Conservation (phyloP, 2,797 vertebrate genomes). For the Sebastolobus altivelis region DNA sequence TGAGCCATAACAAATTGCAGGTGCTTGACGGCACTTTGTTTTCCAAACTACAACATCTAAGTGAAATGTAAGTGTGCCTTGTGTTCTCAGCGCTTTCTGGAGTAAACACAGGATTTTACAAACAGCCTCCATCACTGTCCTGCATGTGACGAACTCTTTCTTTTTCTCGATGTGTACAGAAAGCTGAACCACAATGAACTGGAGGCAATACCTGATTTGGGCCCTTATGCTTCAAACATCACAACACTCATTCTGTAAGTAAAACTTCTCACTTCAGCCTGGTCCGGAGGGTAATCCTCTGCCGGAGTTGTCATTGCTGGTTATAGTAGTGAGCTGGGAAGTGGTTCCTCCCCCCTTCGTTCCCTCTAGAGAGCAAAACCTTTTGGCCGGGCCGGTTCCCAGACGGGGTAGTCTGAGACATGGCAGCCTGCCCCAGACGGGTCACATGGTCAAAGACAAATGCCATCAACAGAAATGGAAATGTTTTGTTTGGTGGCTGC, state of each 20-base stretch:
- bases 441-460: slow-evolving; percentile 71
- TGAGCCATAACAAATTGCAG: slow-evolving; percentile 95
- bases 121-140: background rate
- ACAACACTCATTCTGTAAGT: slow-evolving; percentile 94
- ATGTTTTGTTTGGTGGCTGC: slow-evolving; percentile 63
- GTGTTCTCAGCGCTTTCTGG: slow-evolving; percentile 17
- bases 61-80: slow-evolving; percentile 92
- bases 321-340: slow-evolving; percentile 49
- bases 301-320: slow-evolving; percentile 51
- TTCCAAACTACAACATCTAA: slow-evolving; percentile 89
- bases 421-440: slow-evolving; percentile 69
- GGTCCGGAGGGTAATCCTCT: slow-evolving; percentile 20
- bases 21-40: slow-evolving; percentile 87
- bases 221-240: slow-evolving; percentile 87
- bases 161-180: slow-evolving; percentile 75
- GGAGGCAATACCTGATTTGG: slow-evolving; percentile 90
- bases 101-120: slow-evolving; percentile 35
- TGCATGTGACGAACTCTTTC: slow-evolving; percentile 19
- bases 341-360: slow-evolving; percentile 35
- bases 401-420: slow-evolving; percentile 71
- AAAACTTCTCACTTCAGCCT: slow-evolving; percentile 17
- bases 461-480: slow-evolving; percentile 74
- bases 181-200: slow-evolving; percentile 94
- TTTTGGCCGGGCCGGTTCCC: slow-evolving; percentile 71
- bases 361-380: slow-evolving; percentile 44